Evolutionary conservation across 2,797 vertebrate species (phyloP), one percentile per base, ranked within the genome.

Genomic region (Squalus acanthias): DNA sequence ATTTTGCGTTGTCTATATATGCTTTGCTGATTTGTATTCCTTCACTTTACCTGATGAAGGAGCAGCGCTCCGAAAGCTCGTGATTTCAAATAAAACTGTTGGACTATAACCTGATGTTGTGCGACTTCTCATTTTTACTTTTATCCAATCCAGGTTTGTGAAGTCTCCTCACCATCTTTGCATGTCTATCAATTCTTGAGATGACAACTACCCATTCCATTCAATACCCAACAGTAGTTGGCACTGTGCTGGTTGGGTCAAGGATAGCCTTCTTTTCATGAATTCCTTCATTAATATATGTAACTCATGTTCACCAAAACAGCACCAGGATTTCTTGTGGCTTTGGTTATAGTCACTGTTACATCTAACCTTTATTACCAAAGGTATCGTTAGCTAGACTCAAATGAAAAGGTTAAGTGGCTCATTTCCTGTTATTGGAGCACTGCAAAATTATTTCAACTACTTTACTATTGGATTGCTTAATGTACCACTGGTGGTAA

Each of bases 401-500:
- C 65, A 93, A 46, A 46, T n/a, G 20, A 69, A 69, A 93, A 93
- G 91, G 10, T 93, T 69, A 69, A 93, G 63, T 93, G 63, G 63
- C 91, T 93, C 91, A 93, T 93, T 93, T 93, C 91, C 91, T 93
- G 91, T 93, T 93, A 46, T 93, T 93, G 67, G 60, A 92, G n/a
- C 8, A 69, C 91, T 20, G 46, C n/a, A 93, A 67, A 93, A 69
- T 93, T 69, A 93, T 93, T 46, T 46, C 65, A 93, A 69, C 65
- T 69, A 93, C 69, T 93, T 93, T 93, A 69, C 91, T 46, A 93
- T 57, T 65, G 60, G 88, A 65, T 63, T 33, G 88, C 29, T 91
- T 65, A 91, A n/a, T 0, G 5, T 91, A 63, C 57, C 57, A 65
- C 65, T 93, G 65, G 65, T 22, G 65, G 91, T 93, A 93, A 93